phyloP scores from a whole-genome alignment of 2,113 vertebrate species.

The Octodon degus region DNA sequence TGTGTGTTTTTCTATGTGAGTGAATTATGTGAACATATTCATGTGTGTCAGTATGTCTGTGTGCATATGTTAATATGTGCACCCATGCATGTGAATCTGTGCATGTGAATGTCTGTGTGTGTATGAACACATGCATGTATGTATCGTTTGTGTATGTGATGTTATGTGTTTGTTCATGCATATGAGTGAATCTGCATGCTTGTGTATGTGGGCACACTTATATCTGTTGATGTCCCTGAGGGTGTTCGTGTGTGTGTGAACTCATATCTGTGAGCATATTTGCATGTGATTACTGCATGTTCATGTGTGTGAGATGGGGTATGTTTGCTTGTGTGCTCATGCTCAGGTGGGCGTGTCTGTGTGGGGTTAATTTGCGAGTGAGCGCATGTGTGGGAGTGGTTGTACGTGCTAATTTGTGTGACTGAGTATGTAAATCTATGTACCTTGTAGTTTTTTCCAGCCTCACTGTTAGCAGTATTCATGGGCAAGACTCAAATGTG shows the following conservation, averaged over 20 bases:
- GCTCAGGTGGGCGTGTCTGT: background rate
- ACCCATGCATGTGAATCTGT: background rate
- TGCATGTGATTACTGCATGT: background rate
- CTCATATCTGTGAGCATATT: background rate
- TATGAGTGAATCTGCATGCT: background rate
- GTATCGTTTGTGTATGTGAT: background rate
- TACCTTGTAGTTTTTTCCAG: background rate
- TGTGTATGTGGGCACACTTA: background rate
- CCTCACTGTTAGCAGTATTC: background rate
- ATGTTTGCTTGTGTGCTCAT: background rate
- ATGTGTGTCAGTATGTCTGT: background rate
- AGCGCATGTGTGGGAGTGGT: background rate
- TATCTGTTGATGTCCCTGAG: background rate
- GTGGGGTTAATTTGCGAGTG: background rate
- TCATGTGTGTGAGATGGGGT: background rate
- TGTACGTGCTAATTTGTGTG: background rate
- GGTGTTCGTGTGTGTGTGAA: background rate
- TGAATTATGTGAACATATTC: background rate
- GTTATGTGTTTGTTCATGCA: background rate
- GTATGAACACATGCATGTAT: background rate
- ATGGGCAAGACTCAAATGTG: constrained; percentile 1
- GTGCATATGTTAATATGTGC: background rate
- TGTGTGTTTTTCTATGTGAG: background rate
- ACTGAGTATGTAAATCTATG: background rate
- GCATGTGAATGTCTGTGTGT: background rate